phyloP scores from a whole-genome alignment of 35 echinoderm and acorn worm species.

The Anneissia japonica region DNA sequence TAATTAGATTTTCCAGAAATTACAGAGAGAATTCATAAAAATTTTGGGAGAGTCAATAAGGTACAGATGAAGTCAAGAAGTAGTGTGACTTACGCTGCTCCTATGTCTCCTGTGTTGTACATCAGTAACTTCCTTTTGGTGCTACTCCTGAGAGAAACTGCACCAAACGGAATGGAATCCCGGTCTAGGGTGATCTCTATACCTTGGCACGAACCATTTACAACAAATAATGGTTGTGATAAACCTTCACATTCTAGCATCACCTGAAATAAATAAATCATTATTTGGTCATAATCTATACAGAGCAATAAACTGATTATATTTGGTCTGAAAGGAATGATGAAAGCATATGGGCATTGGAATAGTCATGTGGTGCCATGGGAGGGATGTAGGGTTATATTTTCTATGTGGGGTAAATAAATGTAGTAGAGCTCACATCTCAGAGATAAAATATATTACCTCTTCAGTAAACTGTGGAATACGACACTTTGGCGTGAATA shows the following conservation, averaged over 20 bases:
- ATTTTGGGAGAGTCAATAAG: too few species aligned
- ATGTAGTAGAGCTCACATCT: too few species aligned
- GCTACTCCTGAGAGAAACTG: slow-evolving; percentile 80
- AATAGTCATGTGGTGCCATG: too few species aligned
- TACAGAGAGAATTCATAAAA: too few species aligned
- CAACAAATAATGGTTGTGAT: slow-evolving; percentile 86
- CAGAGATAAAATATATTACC: slow-evolving; percentile 56
- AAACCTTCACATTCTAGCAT: slow-evolving; percentile 98
- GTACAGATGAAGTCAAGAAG: too few species aligned
- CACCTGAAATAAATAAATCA: slow-evolving; percentile 49
- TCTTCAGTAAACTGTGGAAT: slow-evolving; percentile 95
- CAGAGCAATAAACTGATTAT: too few species aligned
- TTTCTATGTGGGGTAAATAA: too few species aligned
- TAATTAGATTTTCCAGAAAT: too few species aligned
- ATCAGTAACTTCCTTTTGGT: slow-evolving; percentile 92
- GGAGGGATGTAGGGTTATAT: too few species aligned
- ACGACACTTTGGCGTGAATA: slow-evolving; percentile 85
- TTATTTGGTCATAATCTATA: too few species aligned
- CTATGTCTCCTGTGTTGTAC: slow-evolving; percentile 92
- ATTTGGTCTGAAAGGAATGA: too few species aligned
- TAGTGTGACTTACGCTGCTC: slow-evolving; percentile 57
- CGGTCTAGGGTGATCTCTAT: slow-evolving; percentile 97
- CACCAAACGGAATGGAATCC: slow-evolving; percentile 98
- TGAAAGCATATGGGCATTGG: too few species aligned
- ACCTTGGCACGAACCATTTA: slow-evolving; percentile 89